These are phyloP conservation scores for Macaria notata DNA, from an alignment of 2,888 invertebrate genomes.

Conservation along the genomic window DNA sequence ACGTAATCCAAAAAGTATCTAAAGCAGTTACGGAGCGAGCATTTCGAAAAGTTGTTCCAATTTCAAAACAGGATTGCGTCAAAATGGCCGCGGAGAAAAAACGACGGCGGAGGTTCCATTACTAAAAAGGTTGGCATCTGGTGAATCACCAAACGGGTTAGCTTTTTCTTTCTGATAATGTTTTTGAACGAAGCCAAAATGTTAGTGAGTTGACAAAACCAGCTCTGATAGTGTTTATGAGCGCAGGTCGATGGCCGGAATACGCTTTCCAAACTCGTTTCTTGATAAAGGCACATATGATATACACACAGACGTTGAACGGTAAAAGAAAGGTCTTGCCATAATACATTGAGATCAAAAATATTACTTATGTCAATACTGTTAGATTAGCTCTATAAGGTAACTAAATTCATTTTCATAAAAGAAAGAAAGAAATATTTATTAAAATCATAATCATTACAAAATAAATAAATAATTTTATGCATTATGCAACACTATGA, in stretches of 20 bases:
- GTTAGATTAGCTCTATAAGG: no score
- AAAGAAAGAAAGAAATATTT: no score
- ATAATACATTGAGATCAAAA: no score
- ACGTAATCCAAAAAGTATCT: background rate
- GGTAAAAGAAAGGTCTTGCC: no score
- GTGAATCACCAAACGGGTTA: constrained; percentile 36
- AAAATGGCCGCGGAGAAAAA: constrained; percentile 10
- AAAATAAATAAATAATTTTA: no score
- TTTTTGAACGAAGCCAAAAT: constrained; percentile 33
- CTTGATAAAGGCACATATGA: constrained; percentile 51
- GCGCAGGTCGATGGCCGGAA: constrained; percentile 58
- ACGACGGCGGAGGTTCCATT: constrained; percentile 24
- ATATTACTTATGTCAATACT: no score
- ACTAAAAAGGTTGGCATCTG: constrained; percentile 33
- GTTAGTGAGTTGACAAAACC: constrained; percentile 45
- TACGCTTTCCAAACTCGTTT: constrained; percentile 75
- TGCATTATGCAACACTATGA: no score
- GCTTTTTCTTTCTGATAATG: constrained; percentile 31
- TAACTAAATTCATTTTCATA: no score
- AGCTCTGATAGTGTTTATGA: constrained; percentile 60
- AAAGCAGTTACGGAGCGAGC: background rate
- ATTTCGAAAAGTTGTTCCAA: constrained; percentile 2
- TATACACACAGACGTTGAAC: background rate
- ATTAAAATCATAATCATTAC: no score
- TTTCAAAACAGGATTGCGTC: constrained; percentile 10